phyloP scores from a whole-genome alignment of 2,888 invertebrate genomes.

The Lacanobia oleracea region DNA sequence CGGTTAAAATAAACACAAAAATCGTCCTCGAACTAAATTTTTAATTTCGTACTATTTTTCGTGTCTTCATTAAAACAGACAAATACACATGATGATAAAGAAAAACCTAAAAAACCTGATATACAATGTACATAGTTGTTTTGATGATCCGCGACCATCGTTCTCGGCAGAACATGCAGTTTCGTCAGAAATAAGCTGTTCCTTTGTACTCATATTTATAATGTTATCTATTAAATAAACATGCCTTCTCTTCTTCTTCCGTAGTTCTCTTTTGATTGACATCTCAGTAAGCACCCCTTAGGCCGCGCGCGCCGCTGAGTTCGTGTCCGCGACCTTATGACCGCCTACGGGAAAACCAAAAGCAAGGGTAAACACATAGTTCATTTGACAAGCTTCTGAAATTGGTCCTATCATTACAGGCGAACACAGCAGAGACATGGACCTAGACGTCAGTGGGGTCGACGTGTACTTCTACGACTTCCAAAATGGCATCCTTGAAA shows the following conservation, averaged over 20 bases:
- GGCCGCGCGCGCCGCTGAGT: no score
- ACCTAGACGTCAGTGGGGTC: constrained; percentile 49
- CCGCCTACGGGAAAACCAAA: no score
- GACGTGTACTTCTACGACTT: constrained; percentile 55
- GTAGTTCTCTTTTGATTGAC: no score
- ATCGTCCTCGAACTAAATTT: not conserved
- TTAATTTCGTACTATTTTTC: not conserved
- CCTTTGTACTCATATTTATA: no score
- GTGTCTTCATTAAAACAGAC: not conserved
- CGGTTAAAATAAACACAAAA: not conserved
- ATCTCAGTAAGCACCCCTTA: no score
- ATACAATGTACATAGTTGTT: not conserved
- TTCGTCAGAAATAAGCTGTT: no score
- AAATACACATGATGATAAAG: not conserved
- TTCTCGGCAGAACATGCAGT: not conserved
- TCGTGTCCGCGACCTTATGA: no score
- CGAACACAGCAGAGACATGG: constrained; percentile 41
- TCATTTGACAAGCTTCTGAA: not conserved
- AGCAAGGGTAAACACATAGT: no score
- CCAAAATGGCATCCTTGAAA: constrained; percentile 14
- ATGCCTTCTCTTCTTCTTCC: not conserved
- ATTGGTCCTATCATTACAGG: constrained; percentile 5
- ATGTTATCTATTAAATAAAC: no score
- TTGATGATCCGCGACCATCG: not conserved
- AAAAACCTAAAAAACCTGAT: not conserved